Evolutionary conservation across 2,888 invertebrate species (phyloP), one percentile per base, ranked within the genome.

Genomic region (Leptopterna dolabrata): DNA sequence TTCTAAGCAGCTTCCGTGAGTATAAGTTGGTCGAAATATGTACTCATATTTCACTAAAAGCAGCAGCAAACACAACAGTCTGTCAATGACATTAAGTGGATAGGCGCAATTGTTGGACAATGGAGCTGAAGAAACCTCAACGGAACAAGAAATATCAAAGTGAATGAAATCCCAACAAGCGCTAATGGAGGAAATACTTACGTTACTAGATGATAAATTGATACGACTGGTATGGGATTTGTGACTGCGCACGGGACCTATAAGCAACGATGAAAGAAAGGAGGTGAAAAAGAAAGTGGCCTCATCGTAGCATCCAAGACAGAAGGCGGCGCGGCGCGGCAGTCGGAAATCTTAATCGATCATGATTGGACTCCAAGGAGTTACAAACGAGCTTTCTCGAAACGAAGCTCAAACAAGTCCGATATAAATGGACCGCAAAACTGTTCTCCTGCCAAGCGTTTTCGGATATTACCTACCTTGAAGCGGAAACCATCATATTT

Each of bases 241-340:
- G 47, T 14, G 47, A 43, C 24, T 11, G 63, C 9, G 63, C 27
- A 63, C 19, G 24, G 24, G 63, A 63, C 19, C 24, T 24, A 63
- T 63, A 63, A 63, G 24, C 63, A 63, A 63, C 51, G n/a, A 9
- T 63, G 24, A 63, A 63, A 63, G 63, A 63, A 63, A 63, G 63
- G 24, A 24, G 24, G 63, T 24, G 73, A 73, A 73, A 73, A 73
- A 73, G 73, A 73, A 73, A 73, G 73, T 73, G 41, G 73, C 73
- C 73, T 19, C 36, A 24, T 0, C 63, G 63, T 63, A 4, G 9
- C 63, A 7, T 27, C 24, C 63, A n/a, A 73, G 36, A 16, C 73
- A 73, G 73, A 29, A 29, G 36, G 73, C 63, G n/a, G 73, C 36
- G 36, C 63, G n/a, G 73, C 36, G 36, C 63, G n/a, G 73, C 36